These are phyloP conservation scores for Mormyrus iriodes DNA, from an alignment of 2,113 vertebrate species.

Conservation along the genomic window DNA sequence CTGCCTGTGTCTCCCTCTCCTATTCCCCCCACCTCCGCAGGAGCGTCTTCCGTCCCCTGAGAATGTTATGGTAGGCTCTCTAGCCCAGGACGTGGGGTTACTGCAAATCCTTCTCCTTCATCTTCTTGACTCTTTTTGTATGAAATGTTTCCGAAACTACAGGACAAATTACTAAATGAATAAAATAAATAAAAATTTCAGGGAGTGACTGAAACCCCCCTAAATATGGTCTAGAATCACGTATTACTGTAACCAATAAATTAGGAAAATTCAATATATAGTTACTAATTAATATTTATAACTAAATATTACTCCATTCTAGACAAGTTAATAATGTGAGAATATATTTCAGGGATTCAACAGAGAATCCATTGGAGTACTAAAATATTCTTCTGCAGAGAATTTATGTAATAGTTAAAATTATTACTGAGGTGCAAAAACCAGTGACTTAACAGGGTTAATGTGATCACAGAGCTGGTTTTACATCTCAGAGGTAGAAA, in stretches of 20 bases:
- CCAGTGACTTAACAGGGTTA: neutral
- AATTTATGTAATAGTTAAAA: neutral
- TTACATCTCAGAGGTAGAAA: neutral
- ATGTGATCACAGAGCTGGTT: neutral
- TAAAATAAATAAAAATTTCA: neutral
- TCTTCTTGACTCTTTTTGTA: neutral
- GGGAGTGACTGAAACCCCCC: neutral
- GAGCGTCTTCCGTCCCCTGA: neutral
- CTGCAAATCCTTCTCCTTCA: neutral
- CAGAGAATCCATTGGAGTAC: neutral
- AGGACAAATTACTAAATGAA: neutral
- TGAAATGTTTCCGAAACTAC: neutral
- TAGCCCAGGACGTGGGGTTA: neutral
- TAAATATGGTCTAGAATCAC: neutral
- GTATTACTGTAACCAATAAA: neutral
- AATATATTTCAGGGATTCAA: neutral
- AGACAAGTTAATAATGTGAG: neutral
- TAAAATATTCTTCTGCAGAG: neutral
- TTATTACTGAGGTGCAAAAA: neutral
- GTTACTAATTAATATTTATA: neutral
- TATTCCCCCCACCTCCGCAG: neutral
- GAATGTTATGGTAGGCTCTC: neutral
- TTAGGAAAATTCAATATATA: neutral
- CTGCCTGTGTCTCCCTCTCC: neutral
- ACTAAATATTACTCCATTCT: neutral